phyloP scores from a whole-genome alignment of 2,888 invertebrate species.

The Thysanoteuthis rhombus region DNA sequence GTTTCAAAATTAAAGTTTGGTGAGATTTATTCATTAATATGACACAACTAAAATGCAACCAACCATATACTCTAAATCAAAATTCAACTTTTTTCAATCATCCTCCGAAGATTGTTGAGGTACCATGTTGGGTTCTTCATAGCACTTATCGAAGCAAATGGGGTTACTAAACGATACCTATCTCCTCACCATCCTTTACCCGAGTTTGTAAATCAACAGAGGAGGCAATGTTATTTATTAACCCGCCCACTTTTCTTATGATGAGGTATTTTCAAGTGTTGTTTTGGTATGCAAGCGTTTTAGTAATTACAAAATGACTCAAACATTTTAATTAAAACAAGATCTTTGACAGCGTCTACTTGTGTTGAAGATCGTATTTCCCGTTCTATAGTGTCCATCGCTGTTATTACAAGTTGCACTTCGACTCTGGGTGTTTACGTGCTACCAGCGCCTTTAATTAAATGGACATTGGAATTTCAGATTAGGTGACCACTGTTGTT shows the following conservation, averaged over 20 bases:
- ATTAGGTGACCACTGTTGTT: not conserved
- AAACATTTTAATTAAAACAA: not conserved
- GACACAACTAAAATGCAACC: too few species aligned
- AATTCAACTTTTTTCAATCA: too few species aligned
- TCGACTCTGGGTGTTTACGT: not conserved
- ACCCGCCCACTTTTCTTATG: not conserved
- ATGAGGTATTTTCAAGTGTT: not conserved
- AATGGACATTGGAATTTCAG: not conserved
- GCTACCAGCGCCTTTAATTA: not conserved
- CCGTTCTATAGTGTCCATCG: not conserved
- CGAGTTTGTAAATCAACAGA: not conserved
- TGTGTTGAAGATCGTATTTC: not conserved
- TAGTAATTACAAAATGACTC: not conserved
- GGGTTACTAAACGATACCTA: not conserved
- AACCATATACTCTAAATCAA: too few species aligned
- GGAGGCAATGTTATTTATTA: not conserved
- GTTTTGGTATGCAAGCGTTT: not conserved
- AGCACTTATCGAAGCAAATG: too few species aligned
- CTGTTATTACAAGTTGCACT: not conserved
- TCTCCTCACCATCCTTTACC: not conserved
- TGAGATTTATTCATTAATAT: too few species aligned
- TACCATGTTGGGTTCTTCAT: too few species aligned
- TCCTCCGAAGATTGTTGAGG: too few species aligned
- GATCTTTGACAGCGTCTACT: not conserved
- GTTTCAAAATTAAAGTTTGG: too few species aligned